Evolutionary conservation across 2,888 invertebrate genomes (phyloP).

Genomic region (Chrysopilus asiliformis): DNA sequence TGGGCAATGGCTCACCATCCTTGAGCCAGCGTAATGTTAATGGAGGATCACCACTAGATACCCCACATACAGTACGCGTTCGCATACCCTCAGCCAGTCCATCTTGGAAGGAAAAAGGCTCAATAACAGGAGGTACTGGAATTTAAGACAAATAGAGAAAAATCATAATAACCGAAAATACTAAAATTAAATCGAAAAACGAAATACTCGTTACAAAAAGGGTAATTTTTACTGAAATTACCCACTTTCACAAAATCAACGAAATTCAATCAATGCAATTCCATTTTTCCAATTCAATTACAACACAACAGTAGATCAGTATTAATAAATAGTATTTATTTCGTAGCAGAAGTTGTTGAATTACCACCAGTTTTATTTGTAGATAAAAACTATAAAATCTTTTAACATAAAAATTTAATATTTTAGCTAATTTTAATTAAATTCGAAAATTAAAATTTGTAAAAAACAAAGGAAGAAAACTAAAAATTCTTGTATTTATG

Average conservation of each 20-base stretch:
- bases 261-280: too few species aligned
- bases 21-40: slow-evolving; percentile 69
- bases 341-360: too few species aligned
- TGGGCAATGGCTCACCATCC: slow-evolving; percentile 58
- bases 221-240: background rate
- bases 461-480: too few species aligned
- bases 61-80: slow-evolving; percentile 67
- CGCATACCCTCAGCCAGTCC: slow-evolving; percentile 70
- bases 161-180: slow-evolving; percentile 15
- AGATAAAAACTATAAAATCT: too few species aligned
- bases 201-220: background rate
- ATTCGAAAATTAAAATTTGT: too few species aligned
- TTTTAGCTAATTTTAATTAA: too few species aligned
- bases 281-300: too few species aligned
- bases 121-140: slow-evolving; percentile 74
- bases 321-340: too few species aligned
- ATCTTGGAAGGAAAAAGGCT: slow-evolving; percentile 73
- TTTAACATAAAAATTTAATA: too few species aligned
- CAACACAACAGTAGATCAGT: too few species aligned
- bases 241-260: slow-evolving; percentile 4
- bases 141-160: slow-evolving; percentile 26
- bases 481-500: too few species aligned
- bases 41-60: slow-evolving; percentile 68
- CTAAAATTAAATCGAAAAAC: slow-evolving; percentile 6
- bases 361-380: too few species aligned